Base-by-base conservation (phyloP, 2,113 vertebrate species). In the Oxyura jamaicensis region DNA sequence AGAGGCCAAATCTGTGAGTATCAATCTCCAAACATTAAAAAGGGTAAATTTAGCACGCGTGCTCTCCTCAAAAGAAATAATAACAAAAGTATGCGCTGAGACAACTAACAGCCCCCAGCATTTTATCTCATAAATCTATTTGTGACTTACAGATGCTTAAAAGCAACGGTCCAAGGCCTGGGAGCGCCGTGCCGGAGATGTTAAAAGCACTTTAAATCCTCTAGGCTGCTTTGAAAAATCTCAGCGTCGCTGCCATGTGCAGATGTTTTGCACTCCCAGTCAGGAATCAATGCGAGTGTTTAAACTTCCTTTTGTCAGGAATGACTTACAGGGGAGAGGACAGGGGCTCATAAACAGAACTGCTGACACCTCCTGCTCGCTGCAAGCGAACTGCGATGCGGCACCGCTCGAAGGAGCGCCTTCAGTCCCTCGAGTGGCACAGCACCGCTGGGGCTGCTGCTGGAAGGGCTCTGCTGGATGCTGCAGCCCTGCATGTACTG, bases 171-270 rank as follows among this genome's bases (percentile, higher is more conserved):
- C 88, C 92, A 83, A 94, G 92, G 73, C 50, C 83, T 63, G 77
- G 68, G 67, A 91, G 77, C 88, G 89, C 89, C 41, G 48, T 56
- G 86, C 39, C 53, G 6, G 53, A 72, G 83, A 95, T 83, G 74
- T 86, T 93, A 91, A 89, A 96, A 94, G 88, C 88, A 85, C 74
- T 85, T 96, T 95, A 95, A 96, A 94, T 89, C 78, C 93, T 95
- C 84, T 76, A 92, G 88, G 71, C 86, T 73, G 69, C 95, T 96
- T 93, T 95, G 95, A 97, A 89, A 96, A 95, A 93, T 73, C 88
- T 91, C 92, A 39, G 11, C 2, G 11, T 58, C 77, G 78, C 78
- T 89, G 74, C 76, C 91, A 91, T 84, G 77, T 86, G 88, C 5
- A 8, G 95, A 62, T 94, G 78, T 95, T 95, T 94, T 92, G 90